Evolutionary conservation across 2,888 invertebrate species (phyloP), one percentile per base, ranked within the genome.

Genomic region (Pyrrhia umbra): DNA sequence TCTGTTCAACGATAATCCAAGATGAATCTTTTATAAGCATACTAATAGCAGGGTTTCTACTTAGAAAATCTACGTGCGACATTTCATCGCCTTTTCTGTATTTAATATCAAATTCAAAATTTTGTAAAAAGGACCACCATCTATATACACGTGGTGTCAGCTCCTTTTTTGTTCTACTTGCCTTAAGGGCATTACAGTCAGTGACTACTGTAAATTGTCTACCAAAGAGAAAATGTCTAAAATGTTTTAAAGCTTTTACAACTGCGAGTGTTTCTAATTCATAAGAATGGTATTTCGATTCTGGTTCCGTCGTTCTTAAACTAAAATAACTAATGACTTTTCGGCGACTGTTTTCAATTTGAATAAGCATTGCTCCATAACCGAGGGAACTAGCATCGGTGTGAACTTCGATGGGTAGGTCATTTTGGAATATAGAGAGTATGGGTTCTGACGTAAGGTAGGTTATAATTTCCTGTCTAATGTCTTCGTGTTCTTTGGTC

Each of bases 231-330:
- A 21, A 43, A 21, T 43, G 43, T 1, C 43, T 6, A 43, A 23
- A 43, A n/a, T 43, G 43, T 21, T 23, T 43, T 21, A 43, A 1
- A 13, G 43, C 43, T 4, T 23, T 43, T 0, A 43, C 43, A 2
- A 43, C 43, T 1, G 43, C 43, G 13, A 43, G n/a, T 2, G 43
- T 43, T 8, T 43, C 43, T 6, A 43, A 13, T 13, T 43, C 43
- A n/a, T 43, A 43, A 13, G 43, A 43, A 21, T 43, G 43, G 8
- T 43, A 43, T 43, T n/a, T 43, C 2, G 21, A 23, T 43, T 43
- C 43, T 5, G 43, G 6, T 1, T 21, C 13, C 2, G 23, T 21
- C 2, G 43, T 43, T 13, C 43, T 21, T 13, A 21, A 13, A 43
- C 43, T 43, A 21, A 21, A 43, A 23, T 43, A 43, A 2, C 16